phyloP scores from a whole-genome alignment of 2,888 invertebrate genomes.

The Melanargia galathea region DNA sequence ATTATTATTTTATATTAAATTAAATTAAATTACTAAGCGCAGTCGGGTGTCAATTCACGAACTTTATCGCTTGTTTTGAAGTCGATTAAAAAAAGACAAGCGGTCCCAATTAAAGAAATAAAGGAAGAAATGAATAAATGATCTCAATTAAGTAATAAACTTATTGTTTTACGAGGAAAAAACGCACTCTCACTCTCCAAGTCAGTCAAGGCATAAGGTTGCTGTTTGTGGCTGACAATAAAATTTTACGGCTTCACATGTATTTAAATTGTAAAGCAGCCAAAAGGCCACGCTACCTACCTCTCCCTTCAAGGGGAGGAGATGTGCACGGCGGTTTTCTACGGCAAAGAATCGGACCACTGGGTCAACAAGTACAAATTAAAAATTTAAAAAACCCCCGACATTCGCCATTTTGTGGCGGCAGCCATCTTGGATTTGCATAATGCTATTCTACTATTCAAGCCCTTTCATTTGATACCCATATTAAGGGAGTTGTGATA shows the following conservation, averaged over 20 bases:
- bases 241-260: conserved; percentile 10
- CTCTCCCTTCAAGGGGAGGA: too few relatives aligned
- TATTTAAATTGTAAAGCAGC: conserved; percentile 15
- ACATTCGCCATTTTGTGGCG: too few relatives aligned
- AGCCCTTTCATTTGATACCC: too few relatives aligned
- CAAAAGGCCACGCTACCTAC: not conserved
- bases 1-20: too few relatives aligned
- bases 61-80: too few relatives aligned
- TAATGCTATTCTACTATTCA: too few relatives aligned
- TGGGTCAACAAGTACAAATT: not conserved
- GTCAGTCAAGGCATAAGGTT: not conserved
- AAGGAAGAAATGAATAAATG: not conserved
- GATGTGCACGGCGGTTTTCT: not conserved
- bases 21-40: too few relatives aligned
- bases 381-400: too few relatives aligned
- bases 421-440: too few relatives aligned
- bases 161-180: conserved; percentile 3
- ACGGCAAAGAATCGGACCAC: not conserved
- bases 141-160: conserved; percentile 11
- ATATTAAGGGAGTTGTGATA: too few relatives aligned
- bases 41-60: too few relatives aligned
- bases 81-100: not conserved
- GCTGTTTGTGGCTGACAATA: conserved; percentile 4
- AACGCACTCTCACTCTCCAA: not conserved
- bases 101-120: not conserved